Evolutionary conservation across 2,797 vertebrate genomes (phyloP).

Genomic region (Sitta carolinensis): DNA sequence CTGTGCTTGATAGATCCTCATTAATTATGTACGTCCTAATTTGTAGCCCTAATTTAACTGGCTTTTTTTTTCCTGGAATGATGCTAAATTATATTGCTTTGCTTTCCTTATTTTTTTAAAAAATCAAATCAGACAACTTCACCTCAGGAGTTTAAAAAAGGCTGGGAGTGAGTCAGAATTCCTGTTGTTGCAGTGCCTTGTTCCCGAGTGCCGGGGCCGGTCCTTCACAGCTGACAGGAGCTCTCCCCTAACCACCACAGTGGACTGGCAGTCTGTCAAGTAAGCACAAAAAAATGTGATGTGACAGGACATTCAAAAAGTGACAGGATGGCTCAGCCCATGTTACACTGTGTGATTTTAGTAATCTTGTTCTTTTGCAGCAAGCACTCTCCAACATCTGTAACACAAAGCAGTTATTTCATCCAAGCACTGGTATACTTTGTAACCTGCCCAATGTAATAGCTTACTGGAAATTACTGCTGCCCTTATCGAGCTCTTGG

Average conservation of each 20-base stretch:
- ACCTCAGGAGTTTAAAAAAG: not conserved
- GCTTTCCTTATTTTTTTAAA: not conserved
- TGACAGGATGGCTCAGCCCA: fast-evolving
- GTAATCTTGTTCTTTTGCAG: not conserved
- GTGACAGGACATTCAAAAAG: not conserved
- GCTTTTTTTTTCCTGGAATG: not conserved
- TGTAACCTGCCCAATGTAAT: not conserved
- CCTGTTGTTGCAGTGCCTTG: slow-evolving; percentile 81
- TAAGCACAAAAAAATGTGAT: slow-evolving; percentile 66
- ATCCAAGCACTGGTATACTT: not conserved
- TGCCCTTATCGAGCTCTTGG: fast-evolving
- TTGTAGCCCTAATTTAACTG: not conserved
- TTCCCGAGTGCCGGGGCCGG: slow-evolving; percentile 83
- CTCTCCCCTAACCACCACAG: slow-evolving; percentile 90
- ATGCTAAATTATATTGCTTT: not conserved
- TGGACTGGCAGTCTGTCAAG: slow-evolving; percentile 97
- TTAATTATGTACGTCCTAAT: not conserved
- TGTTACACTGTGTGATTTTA: not conserved
- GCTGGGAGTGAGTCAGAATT: not conserved
- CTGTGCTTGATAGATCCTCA: not conserved
- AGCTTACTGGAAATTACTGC: not conserved
- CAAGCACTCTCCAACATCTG: not conserved
- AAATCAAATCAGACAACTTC: not conserved
- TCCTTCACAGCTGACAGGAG: slow-evolving; percentile 84
- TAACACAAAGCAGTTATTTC: not conserved